Conservation (phyloP, 2,113 vertebrate genomes). For the Gymnarchus niloticus region DNA sequence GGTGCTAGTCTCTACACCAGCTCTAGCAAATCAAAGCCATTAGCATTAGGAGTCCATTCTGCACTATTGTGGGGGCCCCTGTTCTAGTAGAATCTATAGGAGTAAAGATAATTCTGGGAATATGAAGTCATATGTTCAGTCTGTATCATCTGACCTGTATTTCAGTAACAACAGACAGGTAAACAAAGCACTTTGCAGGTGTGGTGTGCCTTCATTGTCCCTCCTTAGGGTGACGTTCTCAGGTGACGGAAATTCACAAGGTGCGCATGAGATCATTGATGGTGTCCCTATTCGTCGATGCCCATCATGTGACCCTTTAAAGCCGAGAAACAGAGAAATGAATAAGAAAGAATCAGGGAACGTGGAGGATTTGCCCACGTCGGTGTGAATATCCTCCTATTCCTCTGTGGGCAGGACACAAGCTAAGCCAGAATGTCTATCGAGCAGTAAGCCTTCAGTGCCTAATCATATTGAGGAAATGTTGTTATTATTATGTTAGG, state of each 20-base stretch:
- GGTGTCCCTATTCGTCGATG: neutral
- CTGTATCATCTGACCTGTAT: slow-evolving; percentile 13
- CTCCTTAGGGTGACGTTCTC: too few species aligned
- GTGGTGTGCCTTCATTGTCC: neutral
- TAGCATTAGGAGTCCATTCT: neutral
- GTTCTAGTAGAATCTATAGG: neutral
- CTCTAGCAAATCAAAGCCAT: neutral
- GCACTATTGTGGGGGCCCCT: neutral
- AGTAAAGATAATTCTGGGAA: neutral
- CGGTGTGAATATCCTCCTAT: neutral
- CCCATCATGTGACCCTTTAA: neutral
- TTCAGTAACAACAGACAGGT: neutral
- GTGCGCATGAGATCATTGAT: neutral
- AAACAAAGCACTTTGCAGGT: neutral
- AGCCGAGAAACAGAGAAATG: neutral
- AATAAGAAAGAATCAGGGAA: too few species aligned
- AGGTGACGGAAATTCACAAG: neutral
- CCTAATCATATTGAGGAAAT: too few species aligned
- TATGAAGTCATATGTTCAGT: neutral
- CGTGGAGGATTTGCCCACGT: neutral
- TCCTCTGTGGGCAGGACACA: neutral
- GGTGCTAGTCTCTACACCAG: neutral
- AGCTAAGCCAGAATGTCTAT: neutral
- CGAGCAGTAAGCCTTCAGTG: too few species aligned
- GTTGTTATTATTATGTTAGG: too few species aligned